These are phyloP conservation scores for Myrmecobius fasciatus DNA, from an alignment of 2,113 vertebrate genomes.

Conservation along the genomic window DNA sequence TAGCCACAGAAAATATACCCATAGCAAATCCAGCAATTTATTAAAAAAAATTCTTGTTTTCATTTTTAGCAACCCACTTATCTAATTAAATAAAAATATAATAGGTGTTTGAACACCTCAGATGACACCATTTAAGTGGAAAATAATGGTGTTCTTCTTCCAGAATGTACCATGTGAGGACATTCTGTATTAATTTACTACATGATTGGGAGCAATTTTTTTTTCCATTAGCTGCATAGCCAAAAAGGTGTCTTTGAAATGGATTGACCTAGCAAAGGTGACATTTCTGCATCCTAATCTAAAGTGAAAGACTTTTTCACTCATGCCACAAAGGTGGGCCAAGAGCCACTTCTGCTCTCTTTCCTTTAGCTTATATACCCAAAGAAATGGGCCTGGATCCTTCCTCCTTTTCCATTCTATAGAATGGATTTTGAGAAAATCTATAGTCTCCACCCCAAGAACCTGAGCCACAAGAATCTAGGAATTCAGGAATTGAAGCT, in stretches of 20 bases:
- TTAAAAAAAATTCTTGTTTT: not conserved
- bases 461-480: not conserved
- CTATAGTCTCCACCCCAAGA: not conserved
- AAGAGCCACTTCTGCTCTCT: not conserved
- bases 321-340: not conserved
- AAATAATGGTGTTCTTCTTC: not conserved
- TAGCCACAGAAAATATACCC: not conserved
- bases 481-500: not conserved
- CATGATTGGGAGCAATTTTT: not conserved
- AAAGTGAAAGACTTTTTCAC: not conserved
- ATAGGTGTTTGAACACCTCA: too few relatives aligned
- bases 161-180: not conserved
- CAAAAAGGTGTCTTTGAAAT: not conserved
- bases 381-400: not conserved
- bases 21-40: not conserved
- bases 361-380: not conserved
- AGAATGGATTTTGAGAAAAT: too few relatives aligned
- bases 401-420: not conserved
- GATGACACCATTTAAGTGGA: not conserved
- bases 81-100: not conserved
- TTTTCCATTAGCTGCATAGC: not conserved
- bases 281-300: not conserved
- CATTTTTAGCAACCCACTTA: not conserved
- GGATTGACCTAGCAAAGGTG: not conserved
- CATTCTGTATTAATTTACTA: not conserved